A percentile compares a stretch with the other conserved stretches of the same genome.
These are phyloP conservation scores for Ceratoteleas bidentatus DNA, from an alignment of 1,140 invertebrate species.

Conservation along the genomic window DNA sequence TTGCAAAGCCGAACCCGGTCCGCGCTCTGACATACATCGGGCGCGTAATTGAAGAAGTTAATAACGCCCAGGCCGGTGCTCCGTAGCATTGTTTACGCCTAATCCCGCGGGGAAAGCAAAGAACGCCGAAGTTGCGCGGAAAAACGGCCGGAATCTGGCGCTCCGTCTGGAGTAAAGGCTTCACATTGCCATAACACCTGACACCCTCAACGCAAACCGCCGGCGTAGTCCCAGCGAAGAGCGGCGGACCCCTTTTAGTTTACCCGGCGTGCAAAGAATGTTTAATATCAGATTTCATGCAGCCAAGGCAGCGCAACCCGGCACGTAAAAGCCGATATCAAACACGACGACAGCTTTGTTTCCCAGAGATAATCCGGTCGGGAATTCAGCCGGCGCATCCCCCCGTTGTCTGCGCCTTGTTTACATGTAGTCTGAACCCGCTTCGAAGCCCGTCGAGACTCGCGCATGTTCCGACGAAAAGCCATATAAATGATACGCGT, in stretches of 20 bases:
- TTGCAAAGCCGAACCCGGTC: not conserved
- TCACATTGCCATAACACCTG: slow-evolving; percentile 67
- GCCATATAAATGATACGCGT: slow-evolving; percentile 70
- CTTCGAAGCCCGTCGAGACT: slow-evolving; percentile 48
- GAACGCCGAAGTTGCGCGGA: slow-evolving; percentile 38
- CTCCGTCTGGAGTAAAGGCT: slow-evolving; percentile 61
- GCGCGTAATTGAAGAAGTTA: slow-evolving; percentile 27
- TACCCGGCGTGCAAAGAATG: slow-evolving; percentile 75
- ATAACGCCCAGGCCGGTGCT: not conserved
- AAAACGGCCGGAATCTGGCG: slow-evolving; percentile 50
- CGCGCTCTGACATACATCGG: slow-evolving; percentile 29
- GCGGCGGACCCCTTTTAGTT: slow-evolving; percentile 72
- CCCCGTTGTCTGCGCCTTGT: slow-evolving; percentile 61
- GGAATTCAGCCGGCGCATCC: slow-evolving; percentile 73
- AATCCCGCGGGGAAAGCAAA: slow-evolving; percentile 42
- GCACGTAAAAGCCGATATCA: slow-evolving; percentile 78
- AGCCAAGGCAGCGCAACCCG: slow-evolving; percentile 55
- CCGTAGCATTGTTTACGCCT: slow-evolving; percentile 43
- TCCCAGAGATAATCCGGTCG: slow-evolving; percentile 75
- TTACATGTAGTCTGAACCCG: slow-evolving; percentile 63
- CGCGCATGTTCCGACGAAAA: slow-evolving; percentile 59
- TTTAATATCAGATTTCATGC: slow-evolving; percentile 81
- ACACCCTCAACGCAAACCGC: slow-evolving; percentile 68
- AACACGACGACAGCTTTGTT: slow-evolving; percentile 80
- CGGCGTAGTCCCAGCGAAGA: slow-evolving; percentile 48